Percentiles rank a stretch among this genome's conserved stretches.
phyloP scores from a whole-genome alignment of 2,888 invertebrate genomes.

The Nomada flava region DNA sequence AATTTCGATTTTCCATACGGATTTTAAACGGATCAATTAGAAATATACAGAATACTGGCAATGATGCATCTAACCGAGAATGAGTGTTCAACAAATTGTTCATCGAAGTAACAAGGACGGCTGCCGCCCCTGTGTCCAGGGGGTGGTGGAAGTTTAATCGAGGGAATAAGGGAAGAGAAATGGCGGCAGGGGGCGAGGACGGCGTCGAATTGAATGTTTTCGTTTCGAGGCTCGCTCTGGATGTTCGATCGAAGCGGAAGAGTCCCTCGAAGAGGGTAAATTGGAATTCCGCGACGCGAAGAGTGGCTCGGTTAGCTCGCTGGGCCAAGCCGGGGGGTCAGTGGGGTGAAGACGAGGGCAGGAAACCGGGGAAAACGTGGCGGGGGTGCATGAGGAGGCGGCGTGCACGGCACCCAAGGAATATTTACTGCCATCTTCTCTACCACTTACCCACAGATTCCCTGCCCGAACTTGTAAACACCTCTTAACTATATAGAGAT shows the following conservation, averaged over 20 bases:
- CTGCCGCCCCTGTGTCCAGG: not conserved
- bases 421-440: conserved; percentile 84
- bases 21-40: no score
- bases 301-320: conserved; percentile 75
- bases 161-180: conserved; percentile 46
- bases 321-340: conserved; percentile 54
- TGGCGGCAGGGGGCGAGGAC: conserved; percentile 54
- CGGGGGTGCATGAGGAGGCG: conserved; percentile 41
- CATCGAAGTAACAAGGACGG: conserved; percentile 11
- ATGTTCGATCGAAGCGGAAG: conserved; percentile 66
- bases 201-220: conserved; percentile 80
- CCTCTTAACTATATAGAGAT: conserved; percentile 84
- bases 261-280: conserved; percentile 67
- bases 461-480: conserved; percentile 84
- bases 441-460: conserved; percentile 84
- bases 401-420: conserved; percentile 71
- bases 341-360: conserved; percentile 58
- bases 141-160: conserved; percentile 40
- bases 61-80: not conserved
- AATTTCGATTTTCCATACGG: no score
- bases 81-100: conserved; percentile 28
- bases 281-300: conserved; percentile 73
- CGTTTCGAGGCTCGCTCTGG: conserved; percentile 73
- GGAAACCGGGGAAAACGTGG: conserved; percentile 67
- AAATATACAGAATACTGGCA: no score